A percentile compares a stretch with the other conserved stretches of the same genome.
Conservation (phyloP, 2,113 vertebrate species). For the Anarrhichthys ocellatus region DNA sequence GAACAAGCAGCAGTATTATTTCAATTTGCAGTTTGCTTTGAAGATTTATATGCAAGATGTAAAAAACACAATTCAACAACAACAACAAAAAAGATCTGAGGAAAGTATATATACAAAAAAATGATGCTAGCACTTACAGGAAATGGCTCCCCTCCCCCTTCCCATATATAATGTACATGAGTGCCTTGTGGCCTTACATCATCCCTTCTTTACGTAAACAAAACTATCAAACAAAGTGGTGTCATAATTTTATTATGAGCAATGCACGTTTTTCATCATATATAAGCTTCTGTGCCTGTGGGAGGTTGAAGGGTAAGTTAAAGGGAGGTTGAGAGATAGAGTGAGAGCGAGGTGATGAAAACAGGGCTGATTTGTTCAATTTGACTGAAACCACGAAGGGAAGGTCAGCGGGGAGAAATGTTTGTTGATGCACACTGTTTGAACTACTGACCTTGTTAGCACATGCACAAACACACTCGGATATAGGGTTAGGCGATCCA, state of each 20-base stretch:
- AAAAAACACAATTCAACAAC: neutral
- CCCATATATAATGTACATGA: neutral
- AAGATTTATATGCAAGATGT: neutral
- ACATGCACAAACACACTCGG: conserved; percentile 16
- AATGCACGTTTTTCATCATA: conserved; percentile 36
- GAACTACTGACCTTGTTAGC: conserved; percentile 65
- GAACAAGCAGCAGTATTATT: neutral
- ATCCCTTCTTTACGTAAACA: conserved; percentile 6
- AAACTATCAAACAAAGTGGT: conserved; percentile 38
- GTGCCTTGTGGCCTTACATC: conserved; percentile 8
- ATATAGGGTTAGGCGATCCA: conserved; percentile 20
- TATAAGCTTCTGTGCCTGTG: conserved; percentile 15
- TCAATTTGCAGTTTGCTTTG: neutral
- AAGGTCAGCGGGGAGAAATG: conserved; percentile 62
- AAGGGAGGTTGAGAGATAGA: conserved; percentile 21
- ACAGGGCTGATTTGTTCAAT: conserved; percentile 65
- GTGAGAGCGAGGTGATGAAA: conserved; percentile 23
- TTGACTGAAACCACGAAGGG: conserved; percentile 65
- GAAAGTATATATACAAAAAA: neutral
- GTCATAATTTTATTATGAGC: conserved; percentile 35
- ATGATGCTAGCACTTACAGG: neutral
- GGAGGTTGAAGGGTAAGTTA: conserved; percentile 36
- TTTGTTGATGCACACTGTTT: conserved; percentile 62
- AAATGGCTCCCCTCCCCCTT: neutral
- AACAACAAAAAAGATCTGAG: neutral